These are phyloP conservation scores for Salpingus planirostris DNA, from an alignment of 2,888 invertebrate genomes.

Conservation along the genomic window DNA sequence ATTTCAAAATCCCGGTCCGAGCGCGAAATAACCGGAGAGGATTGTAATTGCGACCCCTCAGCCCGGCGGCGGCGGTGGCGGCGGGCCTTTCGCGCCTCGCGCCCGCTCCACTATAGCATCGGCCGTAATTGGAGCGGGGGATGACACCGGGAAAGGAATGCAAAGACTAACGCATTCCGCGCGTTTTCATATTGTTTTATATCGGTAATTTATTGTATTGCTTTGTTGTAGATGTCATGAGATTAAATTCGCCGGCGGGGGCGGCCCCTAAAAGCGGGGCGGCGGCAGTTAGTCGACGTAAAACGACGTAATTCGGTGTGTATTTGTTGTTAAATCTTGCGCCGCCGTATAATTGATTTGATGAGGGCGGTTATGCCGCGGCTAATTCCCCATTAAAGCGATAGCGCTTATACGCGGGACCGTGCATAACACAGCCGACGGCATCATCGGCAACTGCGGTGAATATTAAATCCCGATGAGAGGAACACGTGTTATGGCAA, in stretches of 20 bases:
- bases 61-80: too few relatives aligned
- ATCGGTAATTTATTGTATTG: constrained; percentile 42
- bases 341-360: constrained; percentile 34
- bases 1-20: constrained; percentile 1
- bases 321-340: constrained; percentile 35
- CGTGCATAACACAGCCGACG: constrained; percentile 7
- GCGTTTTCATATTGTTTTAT: constrained; percentile 42
- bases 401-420: constrained; percentile 19
- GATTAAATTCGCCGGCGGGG: constrained; percentile 35
- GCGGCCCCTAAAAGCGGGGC: constrained; percentile 22
- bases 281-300: constrained; percentile 21
- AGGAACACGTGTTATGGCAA: constrained; percentile 35
- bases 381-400: constrained; percentile 32
- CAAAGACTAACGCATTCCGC: constrained; percentile 38
- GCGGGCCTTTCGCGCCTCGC: too few relatives aligned
- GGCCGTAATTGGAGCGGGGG: constrained; percentile 15
- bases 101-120: neutral
- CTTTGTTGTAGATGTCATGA: constrained; percentile 39
- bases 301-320: constrained; percentile 29
- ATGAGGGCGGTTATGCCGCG: constrained; percentile 26
- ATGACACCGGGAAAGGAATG: constrained; percentile 37
- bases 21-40: too few relatives aligned
- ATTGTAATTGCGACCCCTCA: too few relatives aligned
- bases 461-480: constrained; percentile 33
- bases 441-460: constrained; percentile 25